These are phyloP conservation scores for Aphelocoma coerulescens DNA, from an alignment of 2,113 vertebrate genomes.

Conservation along the genomic window DNA sequence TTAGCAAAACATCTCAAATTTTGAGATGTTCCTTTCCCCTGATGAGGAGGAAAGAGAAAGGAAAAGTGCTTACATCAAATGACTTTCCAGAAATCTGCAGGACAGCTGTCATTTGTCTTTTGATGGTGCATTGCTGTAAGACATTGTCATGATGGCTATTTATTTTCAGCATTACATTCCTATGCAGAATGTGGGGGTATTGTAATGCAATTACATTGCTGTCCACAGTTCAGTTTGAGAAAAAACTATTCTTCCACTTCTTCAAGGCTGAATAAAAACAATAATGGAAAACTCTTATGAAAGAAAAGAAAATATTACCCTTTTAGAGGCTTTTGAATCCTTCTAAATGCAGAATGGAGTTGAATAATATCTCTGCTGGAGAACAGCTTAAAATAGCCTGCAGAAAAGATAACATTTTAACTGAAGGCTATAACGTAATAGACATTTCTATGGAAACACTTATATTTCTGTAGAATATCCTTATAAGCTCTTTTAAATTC, in stretches of 20 bases:
- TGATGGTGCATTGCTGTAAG: background rate
- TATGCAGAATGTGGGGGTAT: background rate
- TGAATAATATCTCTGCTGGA: slow-evolving; percentile 16
- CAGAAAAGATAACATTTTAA: slow-evolving; percentile 27
- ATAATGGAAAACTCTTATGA: background rate
- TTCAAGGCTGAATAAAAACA: slow-evolving; percentile 8
- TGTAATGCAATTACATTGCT: background rate
- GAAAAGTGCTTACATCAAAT: background rate
- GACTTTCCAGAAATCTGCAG: background rate
- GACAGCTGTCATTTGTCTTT: background rate
- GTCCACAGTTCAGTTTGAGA: background rate
- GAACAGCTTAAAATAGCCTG: slow-evolving; percentile 34
- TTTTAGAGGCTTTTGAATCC: background rate
- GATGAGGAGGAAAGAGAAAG: background rate
- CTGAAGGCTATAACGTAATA: background rate
- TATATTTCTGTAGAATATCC: background rate
- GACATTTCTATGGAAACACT: slow-evolving; percentile 31
- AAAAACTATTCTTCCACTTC: background rate
- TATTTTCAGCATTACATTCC: background rate
- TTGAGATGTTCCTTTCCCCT: background rate
- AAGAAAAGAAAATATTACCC: slow-evolving; percentile 18
- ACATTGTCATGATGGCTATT: background rate
- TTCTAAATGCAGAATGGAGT: slow-evolving; percentile 14
- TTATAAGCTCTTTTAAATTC: slow-evolving; percentile 2
- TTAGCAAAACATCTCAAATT: background rate